phyloP scores from a whole-genome alignment of 2,113 vertebrate genomes.

The Mola mola region DNA sequence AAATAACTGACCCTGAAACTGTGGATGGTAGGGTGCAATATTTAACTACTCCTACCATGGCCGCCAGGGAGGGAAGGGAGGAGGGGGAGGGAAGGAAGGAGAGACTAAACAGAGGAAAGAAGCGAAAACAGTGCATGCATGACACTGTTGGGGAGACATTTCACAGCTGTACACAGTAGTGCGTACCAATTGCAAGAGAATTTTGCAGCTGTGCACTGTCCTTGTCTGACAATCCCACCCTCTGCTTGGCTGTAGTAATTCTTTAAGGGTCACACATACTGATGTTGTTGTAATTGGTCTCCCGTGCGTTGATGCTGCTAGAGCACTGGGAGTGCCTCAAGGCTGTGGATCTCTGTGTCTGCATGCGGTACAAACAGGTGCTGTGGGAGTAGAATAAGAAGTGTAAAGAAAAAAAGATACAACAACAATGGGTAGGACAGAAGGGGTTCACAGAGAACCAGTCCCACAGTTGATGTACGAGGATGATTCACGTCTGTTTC shows the following conservation, averaged over 20 bases:
- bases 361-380: slow-evolving; percentile 61
- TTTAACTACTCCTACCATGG: slow-evolving; percentile 50
- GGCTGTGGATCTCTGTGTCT: slow-evolving; percentile 50
- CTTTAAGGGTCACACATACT: slow-evolving; percentile 63
- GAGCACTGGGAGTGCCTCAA: slow-evolving; percentile 59
- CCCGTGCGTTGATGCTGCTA: slow-evolving; percentile 58
- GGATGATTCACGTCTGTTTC: slow-evolving; percentile 63
- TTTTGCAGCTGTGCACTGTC: slow-evolving; percentile 20
- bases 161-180: slow-evolving; percentile 9
- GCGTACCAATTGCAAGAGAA: slow-evolving; percentile 13
- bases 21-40: slow-evolving; percentile 59
- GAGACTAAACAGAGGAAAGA: slow-evolving; percentile 16
- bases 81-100: slow-evolving; percentile 7
- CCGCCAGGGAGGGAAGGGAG: slow-evolving; percentile 22
- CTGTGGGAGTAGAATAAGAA: slow-evolving; percentile 26
- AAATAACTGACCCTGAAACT: slow-evolving; percentile 70
- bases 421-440: slow-evolving; percentile 56
- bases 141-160: slow-evolving; percentile 12
- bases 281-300: slow-evolving; percentile 73
- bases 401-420: slow-evolving; percentile 1
- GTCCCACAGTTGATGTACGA: slow-evolving; percentile 64
- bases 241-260: slow-evolving; percentile 34
- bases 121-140: not conserved
- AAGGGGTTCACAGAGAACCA: slow-evolving; percentile 58
- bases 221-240: slow-evolving; percentile 17